phyloP scores from a whole-genome alignment of 1,140 invertebrate genomes.

The Nasonia longicornis region DNA sequence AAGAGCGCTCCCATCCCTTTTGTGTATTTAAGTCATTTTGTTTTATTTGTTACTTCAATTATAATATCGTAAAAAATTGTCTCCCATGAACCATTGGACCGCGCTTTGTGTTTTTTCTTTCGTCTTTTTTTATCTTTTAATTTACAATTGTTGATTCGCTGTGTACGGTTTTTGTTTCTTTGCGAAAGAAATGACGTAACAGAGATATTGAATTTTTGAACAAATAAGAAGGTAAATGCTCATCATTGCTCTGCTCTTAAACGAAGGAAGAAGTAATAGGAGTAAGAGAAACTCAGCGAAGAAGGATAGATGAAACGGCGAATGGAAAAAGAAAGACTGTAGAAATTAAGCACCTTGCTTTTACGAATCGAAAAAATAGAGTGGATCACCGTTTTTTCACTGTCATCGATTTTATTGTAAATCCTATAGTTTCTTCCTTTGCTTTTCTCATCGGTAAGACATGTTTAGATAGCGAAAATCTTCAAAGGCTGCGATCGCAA shows the following conservation, averaged over 20 bases:
- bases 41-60: conserved; percentile 49
- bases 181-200: conserved; percentile 3
- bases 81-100: conserved; percentile 67
- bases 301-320: conserved; percentile 33
- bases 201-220: neutral
- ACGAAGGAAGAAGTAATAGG: neutral
- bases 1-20: conserved; percentile 27
- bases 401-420: conserved; percentile 48
- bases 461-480: conserved; percentile 44
- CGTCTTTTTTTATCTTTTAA: conserved; percentile 16
- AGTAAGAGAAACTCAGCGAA: conserved; percentile 10
- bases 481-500: conserved; percentile 42
- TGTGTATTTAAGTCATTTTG: conserved; percentile 39
- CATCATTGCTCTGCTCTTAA: neutral
- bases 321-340: conserved; percentile 26
- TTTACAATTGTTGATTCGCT: conserved; percentile 23
- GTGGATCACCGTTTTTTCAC: conserved; percentile 41
- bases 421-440: conserved; percentile 9
- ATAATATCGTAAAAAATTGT: conserved; percentile 61
- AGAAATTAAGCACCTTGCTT: conserved; percentile 50
- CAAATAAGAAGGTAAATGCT: conserved; percentile 27
- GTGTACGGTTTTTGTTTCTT: neutral
- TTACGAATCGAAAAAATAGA: neutral
- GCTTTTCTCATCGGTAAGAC: conserved; percentile 57
- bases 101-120: conserved; percentile 51